Base-by-base conservation (phyloP, 2,888 invertebrate species). In the Creontiades dilutus region DNA sequence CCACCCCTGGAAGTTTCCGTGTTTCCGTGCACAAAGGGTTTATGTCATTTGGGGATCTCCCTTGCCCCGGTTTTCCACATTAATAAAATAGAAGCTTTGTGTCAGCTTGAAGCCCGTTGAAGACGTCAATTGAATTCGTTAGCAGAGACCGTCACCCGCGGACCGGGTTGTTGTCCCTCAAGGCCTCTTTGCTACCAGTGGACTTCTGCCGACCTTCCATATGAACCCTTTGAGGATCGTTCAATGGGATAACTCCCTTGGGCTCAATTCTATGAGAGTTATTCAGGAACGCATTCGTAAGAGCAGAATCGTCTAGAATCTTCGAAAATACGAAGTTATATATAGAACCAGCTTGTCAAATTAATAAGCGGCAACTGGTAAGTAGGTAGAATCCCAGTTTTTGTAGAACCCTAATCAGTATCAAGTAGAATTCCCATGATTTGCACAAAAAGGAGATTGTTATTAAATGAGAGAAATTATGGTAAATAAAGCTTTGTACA, bases 91-190 rank as follows among this genome's bases (percentile, higher is more conserved):
- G 19, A 12, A 68, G 68, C 68, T 68, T 68, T 23, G 68, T 68
- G 19, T 19, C 23, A 68, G 68, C 68, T 23, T 68, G 23, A 23
- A 12, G 23, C 68, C 27, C 68, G 68, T 68, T 68, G 68, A 68
- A 68, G 68, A 68, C 23, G 68, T 68, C 68, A 68, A 68, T 68
- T 68, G 68, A 68, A 68, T 68, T 68, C 68, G 68, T 68, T 68
- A 68, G 68, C 27, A 68, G 68, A 5, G n/a, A 57, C 57, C 57
- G 57, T 57, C 57, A 57, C 57, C 1, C 16, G 57, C n/a, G n/a
- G 57, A 57, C 12, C n/a, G 5, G 57, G 57, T 57, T 57, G 57
- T 5, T n/a, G 57, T n/a, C n/a, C 57, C 14, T 7, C n/a, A n/a
- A n/a, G 57, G n/a, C 14, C 57, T 57, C n/a, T 57, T n/a, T 37